Evolutionary conservation across 2,888 invertebrate genomes (phyloP), one percentile per base, ranked within the genome.

Genomic region (Tinea trinotella): DNA sequence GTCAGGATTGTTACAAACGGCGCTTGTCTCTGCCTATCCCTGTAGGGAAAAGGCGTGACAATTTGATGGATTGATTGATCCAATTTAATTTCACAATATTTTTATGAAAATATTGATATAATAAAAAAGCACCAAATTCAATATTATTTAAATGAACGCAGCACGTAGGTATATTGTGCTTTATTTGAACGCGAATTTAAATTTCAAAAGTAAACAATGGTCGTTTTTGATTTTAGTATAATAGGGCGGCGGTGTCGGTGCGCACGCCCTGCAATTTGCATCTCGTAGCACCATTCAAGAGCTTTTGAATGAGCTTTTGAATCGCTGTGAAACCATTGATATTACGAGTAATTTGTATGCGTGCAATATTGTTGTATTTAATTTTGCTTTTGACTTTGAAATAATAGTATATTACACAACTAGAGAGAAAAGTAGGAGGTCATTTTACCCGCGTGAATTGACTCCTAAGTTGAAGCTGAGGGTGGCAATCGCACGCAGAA

Each of bases 241-340:
- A 30, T 57, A 61, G 57, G 56, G 58, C 55, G 57, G 59, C 57
- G 55, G 58, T 49, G 60, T 59, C 63, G 62, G 10, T 19, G 46
- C 64, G 67, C 19, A 46, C 46, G 60, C 64, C 66, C 61, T 70
- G 65, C 69, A 70, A 71, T 72, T 74, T 69, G 67, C 64, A 56
- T 70, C 19, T 66, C 65, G 69, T 68, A 62, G 64, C 60, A 60
- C 67, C 66, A 72, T 75, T 71, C 64, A 71, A 59, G 58, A 52
- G 19, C 20, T 18, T 46, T 19, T 76, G 71, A 76, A 76, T 71
- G 69, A n/a, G n/a, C n/a, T n/a, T n/a, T n/a, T n/a, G 65, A 56
- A 56, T 56, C 61, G 61, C 64, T 63, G 7, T 40, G 7, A 40
- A 40, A 40, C 40, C 1, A 40, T 40, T 40, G 40, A 40, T 40